Evolutionary conservation across 1,140 invertebrate species (phyloP), one percentile per base, ranked within the genome.

Genomic region (Phymorhynchus buccinoides): DNA sequence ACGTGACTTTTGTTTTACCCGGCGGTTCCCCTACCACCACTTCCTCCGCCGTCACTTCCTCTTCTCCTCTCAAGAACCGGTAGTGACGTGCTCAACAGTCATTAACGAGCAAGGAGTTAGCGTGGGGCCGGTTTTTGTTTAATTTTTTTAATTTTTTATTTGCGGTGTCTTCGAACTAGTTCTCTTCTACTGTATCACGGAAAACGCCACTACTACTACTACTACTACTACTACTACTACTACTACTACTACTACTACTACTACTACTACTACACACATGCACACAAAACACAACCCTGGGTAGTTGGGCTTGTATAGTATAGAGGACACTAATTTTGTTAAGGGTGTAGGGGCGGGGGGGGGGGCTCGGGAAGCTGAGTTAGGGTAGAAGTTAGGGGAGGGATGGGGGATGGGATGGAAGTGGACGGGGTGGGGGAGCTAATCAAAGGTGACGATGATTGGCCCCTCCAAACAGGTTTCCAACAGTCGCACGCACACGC

Each of bases 31-130:
- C 44, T 78, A n/a, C n/a, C n/a, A n/a, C n/a, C n/a, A n/a, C n/a
- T n/a, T n/a, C n/a, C n/a, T n/a, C n/a, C n/a, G n/a, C n/a, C 75
- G 37, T 18, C 75, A 44, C 75, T 78, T 78, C 75, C 42, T 78
- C 44, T 78, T 32, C 75, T 18, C 48, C n/a, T n/a, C n/a, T n/a
- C 48, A 18, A 52, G 48, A 52, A 42, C 18, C 18, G 37, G 41
- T 42, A 37, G 16, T 48, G 75, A 44, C 75, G 39, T 78, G 75
- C 41, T 37, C 41, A 18, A 9, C 3, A 78, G 75, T 78, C 75
- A 78, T 78, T 37, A 78, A 78, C 42, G 75, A 30, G 68, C 3
- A 35, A 35, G 30, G n/a, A n/a, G n/a, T n/a, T 73, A 30, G 68
- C 68, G 32, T 73, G 68, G 0, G n/a, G 68, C 35, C n/a, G 9